Evolutionary conservation across 2,797 vertebrate species (phyloP).

Genomic region (Leuciscus waleckii): DNA sequence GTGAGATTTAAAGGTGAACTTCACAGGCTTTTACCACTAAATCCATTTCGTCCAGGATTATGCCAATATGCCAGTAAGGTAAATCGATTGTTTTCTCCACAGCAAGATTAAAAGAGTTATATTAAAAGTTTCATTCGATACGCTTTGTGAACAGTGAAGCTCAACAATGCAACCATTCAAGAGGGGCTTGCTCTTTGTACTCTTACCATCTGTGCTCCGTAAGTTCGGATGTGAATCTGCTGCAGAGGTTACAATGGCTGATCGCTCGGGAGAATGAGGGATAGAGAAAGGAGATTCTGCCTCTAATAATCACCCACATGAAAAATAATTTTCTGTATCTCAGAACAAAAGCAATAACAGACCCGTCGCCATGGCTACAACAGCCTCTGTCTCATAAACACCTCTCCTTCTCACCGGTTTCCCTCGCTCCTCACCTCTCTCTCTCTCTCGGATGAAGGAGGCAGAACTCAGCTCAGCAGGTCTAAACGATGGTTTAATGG

Average conservation of each 20-base stretch:
- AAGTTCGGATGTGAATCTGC: slow-evolving; percentile 15
- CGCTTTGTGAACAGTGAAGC: slow-evolving; percentile 7
- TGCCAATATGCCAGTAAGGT: slow-evolving; percentile 14
- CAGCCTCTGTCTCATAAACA: slow-evolving; percentile 38
- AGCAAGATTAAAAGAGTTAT: slow-evolving; percentile 5
- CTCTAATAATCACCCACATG: slow-evolving; percentile 39
- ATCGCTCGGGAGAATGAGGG: slow-evolving; percentile 29
- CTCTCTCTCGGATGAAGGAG: slow-evolving; percentile 24
- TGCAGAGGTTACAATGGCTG: slow-evolving; percentile 20
- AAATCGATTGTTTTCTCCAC: slow-evolving; percentile 17
- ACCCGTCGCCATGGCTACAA: slow-evolving; percentile 40
- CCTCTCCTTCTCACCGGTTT: slow-evolving; percentile 46
- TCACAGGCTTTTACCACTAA: not conserved
- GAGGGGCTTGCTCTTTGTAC: not conserved
- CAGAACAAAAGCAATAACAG: slow-evolving; percentile 53
- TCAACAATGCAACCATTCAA: not conserved
- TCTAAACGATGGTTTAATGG: slow-evolving; percentile 73
- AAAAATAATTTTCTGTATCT: slow-evolving; percentile 41
- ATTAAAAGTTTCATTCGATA: slow-evolving; percentile 8
- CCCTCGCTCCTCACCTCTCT: slow-evolving; percentile 50
- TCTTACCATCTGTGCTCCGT: not conserved
- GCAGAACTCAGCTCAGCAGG: slow-evolving; percentile 54
- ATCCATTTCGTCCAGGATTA: slow-evolving; percentile 15
- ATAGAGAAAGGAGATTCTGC: slow-evolving; percentile 34
- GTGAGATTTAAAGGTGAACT: slow-evolving; percentile 32